Evolutionary conservation across 2,888 invertebrate genomes (phyloP).

Genomic region (Cecidostiba fungosa): DNA sequence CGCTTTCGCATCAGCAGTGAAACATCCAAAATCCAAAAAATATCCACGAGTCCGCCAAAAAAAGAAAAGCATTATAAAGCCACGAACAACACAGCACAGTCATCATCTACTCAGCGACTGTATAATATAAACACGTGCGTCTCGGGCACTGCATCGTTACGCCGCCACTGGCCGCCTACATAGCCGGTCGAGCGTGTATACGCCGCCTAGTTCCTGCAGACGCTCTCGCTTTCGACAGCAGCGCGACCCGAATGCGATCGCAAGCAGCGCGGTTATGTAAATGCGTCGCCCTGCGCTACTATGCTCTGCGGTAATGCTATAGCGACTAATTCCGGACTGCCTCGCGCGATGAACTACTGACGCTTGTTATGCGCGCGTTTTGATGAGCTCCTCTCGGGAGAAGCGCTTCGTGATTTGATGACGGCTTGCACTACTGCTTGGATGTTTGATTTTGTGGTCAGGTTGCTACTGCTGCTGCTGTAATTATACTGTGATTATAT

Average conservation of each 20-base stretch:
- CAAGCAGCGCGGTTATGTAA: constrained; percentile 52
- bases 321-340: constrained; percentile 32
- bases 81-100: background rate
- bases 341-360: background rate
- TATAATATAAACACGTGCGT: background rate
- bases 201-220: constrained; percentile 3
- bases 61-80: background rate
- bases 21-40: background rate
- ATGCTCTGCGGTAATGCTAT: background rate
- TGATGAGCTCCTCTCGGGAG: background rate
- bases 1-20: background rate
- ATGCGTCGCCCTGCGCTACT: background rate
- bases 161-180: constrained; percentile 62
- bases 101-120: background rate
- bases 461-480: background rate
- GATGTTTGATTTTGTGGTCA: background rate
- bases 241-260: constrained; percentile 44
- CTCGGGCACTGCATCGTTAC: background rate
- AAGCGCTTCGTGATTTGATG: background rate
- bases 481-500: background rate
- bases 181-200: constrained; percentile 63
- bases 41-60: too few species aligned
- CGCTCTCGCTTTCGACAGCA: constrained; percentile 36
- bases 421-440: background rate
- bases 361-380: constrained; percentile 4